Evolutionary conservation across 2,888 invertebrate species (phyloP), one percentile per base, ranked within the genome.

Genomic region (Diaperis boleti): DNA sequence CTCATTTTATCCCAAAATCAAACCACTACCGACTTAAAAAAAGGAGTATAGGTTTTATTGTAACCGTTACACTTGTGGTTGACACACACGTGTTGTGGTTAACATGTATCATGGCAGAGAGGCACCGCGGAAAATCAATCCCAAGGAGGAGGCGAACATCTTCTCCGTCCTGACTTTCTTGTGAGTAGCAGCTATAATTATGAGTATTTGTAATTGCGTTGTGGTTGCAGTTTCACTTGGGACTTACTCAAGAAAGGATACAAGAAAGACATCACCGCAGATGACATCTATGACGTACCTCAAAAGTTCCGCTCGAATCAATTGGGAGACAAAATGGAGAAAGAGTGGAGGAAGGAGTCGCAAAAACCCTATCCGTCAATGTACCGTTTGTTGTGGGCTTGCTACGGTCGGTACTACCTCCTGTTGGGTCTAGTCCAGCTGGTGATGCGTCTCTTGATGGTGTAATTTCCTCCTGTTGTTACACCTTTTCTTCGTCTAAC

Each of bases 111-210:
- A 84, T 0, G 84, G 84, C 0, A 83, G 82, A 62, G 83, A 86
- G 75, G 82, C 76, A 3, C 82, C 82, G 64, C 79, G 84, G 71
- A 79, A 85, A 73, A 78, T 82, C 69, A 89, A 91, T 81, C 91
- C 91, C 1, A 83, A 87, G 65, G 86, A 88, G 72, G 85, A 74
- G 3, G 88, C 90, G 1, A 89, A 87, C 77, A 70, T 84, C 11
- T 70, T 91, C 15, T 90, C 91, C 2, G 84, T 86, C 67, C 79
- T 88, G 71, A 86, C 86, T 63, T 91, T 87, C 78, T 87, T 88
- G 91, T 92, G n/a, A n/a, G n/a, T n/a, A n/a, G n/a, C n/a, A n/a
- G n/a, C n/a, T n/a, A n/a, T n/a, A n/a, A n/a, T n/a, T n/a, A n/a
- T n/a, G 81, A 85, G 87, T 84, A 59, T 10, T 44, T 6, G 5